phyloP scores from a whole-genome alignment of 2,113 vertebrate species.

The Tauraco erythrolophus region DNA sequence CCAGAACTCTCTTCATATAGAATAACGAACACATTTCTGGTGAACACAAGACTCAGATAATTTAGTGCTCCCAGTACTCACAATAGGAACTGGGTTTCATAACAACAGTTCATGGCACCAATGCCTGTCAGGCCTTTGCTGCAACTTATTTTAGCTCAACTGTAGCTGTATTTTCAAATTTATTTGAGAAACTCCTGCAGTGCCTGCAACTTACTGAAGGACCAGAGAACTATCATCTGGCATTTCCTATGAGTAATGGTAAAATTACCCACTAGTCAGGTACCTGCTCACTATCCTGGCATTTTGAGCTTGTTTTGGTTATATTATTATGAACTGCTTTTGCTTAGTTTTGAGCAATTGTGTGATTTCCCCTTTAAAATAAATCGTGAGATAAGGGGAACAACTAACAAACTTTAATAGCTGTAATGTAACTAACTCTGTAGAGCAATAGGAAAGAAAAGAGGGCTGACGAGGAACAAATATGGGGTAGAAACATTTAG shows the following conservation, averaged over 20 bases:
- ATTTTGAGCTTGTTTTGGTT: not conserved
- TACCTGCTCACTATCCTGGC: not conserved
- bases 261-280: not conserved
- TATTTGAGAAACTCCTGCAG: not conserved
- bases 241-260: not conserved
- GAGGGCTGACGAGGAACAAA: not conserved
- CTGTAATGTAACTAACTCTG: not conserved
- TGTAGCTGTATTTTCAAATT: not conserved
- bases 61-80: no score
- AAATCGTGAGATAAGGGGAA: not conserved
- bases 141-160: not conserved
- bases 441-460: not conserved
- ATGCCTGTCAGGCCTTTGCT: not conserved
- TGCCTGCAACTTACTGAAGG: not conserved
- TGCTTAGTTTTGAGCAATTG: not conserved
- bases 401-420: rapidly evolving
- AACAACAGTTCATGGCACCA: no score
- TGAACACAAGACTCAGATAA: not conserved
- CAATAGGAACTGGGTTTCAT: not conserved
- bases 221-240: no score
- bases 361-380: not conserved
- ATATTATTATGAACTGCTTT: not conserved
- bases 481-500: not conserved
- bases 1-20: not conserved
- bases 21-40: not conserved